phyloP scores from a whole-genome alignment of 2,797 vertebrate genomes.

The Psittacula derbiana region DNA sequence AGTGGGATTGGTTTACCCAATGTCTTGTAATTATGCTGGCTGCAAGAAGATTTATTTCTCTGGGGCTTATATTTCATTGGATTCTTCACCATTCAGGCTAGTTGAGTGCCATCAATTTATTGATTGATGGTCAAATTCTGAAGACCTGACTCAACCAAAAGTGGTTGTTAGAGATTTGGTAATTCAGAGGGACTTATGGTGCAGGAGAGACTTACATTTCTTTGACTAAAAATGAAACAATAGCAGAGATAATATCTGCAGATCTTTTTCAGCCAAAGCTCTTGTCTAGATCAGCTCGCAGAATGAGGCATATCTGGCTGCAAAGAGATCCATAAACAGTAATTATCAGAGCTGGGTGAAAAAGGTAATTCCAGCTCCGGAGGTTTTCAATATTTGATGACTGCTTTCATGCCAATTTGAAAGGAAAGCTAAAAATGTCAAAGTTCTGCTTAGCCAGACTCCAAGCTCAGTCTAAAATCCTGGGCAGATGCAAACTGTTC shows the following conservation, averaged over 20 bases:
- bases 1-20: background rate
- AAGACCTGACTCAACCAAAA: background rate
- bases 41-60: background rate
- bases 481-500: background rate
- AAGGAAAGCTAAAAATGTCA: conserved; percentile 25
- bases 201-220: background rate
- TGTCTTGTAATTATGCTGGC: background rate
- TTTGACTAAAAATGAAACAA: background rate
- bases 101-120: background rate
- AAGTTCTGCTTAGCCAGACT: conserved; percentile 6
- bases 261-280: background rate
- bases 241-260: background rate
- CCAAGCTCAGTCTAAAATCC: background rate
- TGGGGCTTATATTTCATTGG: background rate
- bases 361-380: background rate
- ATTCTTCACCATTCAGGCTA: background rate
- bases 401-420: background rate
- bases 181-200: background rate
- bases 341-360: background rate
- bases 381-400: conserved; percentile 42
- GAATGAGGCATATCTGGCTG: background rate
- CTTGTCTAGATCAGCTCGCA: background rate
- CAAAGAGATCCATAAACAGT: background rate
- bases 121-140: background rate
- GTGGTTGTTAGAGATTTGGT: background rate